Conservation (phyloP, 1,140 invertebrate genomes). For the Coptotermes formosanus region DNA sequence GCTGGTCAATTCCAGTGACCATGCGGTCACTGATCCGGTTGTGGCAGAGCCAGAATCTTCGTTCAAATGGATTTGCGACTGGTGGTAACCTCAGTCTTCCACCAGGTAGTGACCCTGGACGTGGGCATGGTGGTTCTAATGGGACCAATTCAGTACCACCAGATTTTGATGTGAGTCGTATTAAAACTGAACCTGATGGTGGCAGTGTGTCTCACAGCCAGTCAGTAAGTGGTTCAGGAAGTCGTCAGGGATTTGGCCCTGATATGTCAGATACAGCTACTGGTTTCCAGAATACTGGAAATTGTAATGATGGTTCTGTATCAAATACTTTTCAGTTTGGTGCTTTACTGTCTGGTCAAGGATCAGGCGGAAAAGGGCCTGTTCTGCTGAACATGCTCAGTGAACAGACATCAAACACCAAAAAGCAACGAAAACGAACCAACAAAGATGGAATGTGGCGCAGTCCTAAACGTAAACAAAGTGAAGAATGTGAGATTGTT, state of each 20-base stretch:
- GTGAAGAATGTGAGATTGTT: conserved; percentile 51
- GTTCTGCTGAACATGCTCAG: conserved; percentile 19
- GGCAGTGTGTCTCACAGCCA: conserved; percentile 15
- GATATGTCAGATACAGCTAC: conserved; percentile 23
- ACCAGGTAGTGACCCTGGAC: conserved; percentile 46
- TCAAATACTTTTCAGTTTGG: conserved; percentile 25
- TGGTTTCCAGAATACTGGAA: conserved; percentile 24
- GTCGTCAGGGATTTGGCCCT: conserved; percentile 26
- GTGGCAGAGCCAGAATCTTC: conserved; percentile 48
- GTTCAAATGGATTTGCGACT: conserved; percentile 36
- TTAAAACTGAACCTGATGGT: conserved; percentile 31
- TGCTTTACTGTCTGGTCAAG: conserved; percentile 14
- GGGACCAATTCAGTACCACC: conserved; percentile 18
- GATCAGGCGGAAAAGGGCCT: conserved; percentile 18
- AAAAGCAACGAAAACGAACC: conserved; percentile 26
- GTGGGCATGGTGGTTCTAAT: conserved; percentile 29
- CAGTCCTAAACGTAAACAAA: conserved; percentile 31
- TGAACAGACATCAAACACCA: conserved; percentile 13
- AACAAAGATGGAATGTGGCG: conserved; percentile 24
- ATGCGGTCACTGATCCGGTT: conserved; percentile 70
- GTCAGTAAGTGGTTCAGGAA: conserved; percentile 26
- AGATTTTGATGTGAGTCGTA: conserved; percentile 29
- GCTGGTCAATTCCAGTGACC: conserved; percentile 87
- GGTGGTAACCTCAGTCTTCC: conserved; percentile 46
- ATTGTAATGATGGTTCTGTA: conserved; percentile 1